Evolutionary conservation across 2,113 vertebrate species (phyloP), one percentile per base, ranked within the genome.

Genomic region (Strigops habroptila): DNA sequence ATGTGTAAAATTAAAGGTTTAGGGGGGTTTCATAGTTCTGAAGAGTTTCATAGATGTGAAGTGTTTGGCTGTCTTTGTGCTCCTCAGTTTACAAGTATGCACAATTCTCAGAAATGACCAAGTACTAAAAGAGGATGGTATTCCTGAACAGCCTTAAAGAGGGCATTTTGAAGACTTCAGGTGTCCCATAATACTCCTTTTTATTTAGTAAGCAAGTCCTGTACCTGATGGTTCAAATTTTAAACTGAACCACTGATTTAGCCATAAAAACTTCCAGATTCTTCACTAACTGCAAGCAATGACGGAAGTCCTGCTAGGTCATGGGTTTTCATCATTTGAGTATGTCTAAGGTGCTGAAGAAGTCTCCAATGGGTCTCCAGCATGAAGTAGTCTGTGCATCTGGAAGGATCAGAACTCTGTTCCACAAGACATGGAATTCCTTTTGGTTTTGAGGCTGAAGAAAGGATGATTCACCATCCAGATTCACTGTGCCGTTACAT

Each of bases 371-470:
- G 48, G 52, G 52, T 71, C 30, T 73, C 30, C 52, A 46, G 0
- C 0, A 0, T 25, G 24, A 63, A 91, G n/a, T 5, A 18, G 12
- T 21, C 27, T 35, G 18, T 28, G 24, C 24, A 16, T 37, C 37
- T 31, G 12, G 37, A 57, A 48, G 1, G 4, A 43, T 80, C 22
- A n/a, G n/a, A 84, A 46, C 19, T 67, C 28, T 0, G 1, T 19
- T 82, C 53, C 8, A 7, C 14, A 31, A 76, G 53, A 80, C 21
- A 2, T 2, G 25, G 73, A 73, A 88, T 18, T 57, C n/a, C 18
- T 22, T 48, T 23, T 88, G 37, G 39, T 64, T 84, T 55, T 44
- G 65, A 91, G 44, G 52, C 71, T 53, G 28, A 91, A 62, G 46
- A 80, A 48, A 71, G 19, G 44, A 79, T 18, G 25, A 57, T 53